Conservation (phyloP, 2,113 vertebrate species). For the Copsychus sechellarum region DNA sequence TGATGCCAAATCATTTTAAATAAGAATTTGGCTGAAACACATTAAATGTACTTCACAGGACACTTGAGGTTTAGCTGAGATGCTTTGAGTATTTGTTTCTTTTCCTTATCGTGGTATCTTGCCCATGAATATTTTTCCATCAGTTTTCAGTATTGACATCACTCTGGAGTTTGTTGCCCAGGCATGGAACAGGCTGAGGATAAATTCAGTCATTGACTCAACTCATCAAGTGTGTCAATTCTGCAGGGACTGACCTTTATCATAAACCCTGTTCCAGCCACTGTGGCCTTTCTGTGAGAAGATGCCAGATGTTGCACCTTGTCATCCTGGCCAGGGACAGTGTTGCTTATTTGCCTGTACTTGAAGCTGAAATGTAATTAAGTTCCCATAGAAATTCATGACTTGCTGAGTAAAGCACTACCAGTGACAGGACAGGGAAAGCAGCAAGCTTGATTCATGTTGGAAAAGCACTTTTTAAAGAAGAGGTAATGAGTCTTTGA, state of each 20-base stretch:
- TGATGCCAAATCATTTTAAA: neutral
- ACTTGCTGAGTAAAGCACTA: neutral
- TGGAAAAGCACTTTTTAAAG: neutral
- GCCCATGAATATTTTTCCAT: neutral
- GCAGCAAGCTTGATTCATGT: neutral
- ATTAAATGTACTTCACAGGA: neutral
- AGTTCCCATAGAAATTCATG: neutral
- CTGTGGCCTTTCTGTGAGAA: neutral
- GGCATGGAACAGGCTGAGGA: neutral
- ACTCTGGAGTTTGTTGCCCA: neutral
- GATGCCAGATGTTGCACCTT: neutral
- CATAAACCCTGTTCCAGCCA: neutral
- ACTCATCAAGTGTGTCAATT: neutral
- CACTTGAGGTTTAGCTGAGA: neutral
- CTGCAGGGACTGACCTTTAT: neutral
- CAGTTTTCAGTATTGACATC: neutral
- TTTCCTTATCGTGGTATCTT: neutral
- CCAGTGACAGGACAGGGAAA: neutral
- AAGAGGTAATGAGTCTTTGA: neutral
- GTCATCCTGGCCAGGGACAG: neutral
- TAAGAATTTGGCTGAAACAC: neutral
- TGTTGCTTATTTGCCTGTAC: neutral
- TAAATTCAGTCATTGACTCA: neutral
- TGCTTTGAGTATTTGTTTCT: neutral
- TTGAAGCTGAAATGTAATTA: neutral